A percentile compares a stretch with the other conserved stretches of the same genome.
These are phyloP conservation scores for Mirza zaza DNA, from an alignment of 2,113 vertebrate genomes.

Conservation along the genomic window DNA sequence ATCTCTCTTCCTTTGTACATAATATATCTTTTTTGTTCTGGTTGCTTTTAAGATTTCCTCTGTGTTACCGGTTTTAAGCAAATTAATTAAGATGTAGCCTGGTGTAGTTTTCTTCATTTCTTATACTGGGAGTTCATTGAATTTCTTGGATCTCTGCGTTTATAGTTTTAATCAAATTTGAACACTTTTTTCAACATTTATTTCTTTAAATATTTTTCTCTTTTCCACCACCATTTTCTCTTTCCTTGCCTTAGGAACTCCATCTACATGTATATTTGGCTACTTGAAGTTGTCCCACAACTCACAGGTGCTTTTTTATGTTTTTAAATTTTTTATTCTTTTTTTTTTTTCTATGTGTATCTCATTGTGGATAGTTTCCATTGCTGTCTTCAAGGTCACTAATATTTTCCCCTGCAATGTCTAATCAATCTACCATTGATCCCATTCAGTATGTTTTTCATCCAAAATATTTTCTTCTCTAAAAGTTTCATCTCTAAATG, in stretches of 20 bases:
- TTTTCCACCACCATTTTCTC: not conserved
- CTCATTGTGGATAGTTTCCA: not conserved
- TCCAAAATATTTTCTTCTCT: slow-evolving; percentile 6
- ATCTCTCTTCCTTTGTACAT: not conserved
- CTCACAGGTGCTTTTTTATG: not conserved
- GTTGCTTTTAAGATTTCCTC: slow-evolving; percentile 28
- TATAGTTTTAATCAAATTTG: not conserved
- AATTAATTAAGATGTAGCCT: not conserved
- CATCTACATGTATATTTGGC: not conserved
- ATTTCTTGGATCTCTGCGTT: not conserved
- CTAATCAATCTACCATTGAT: not conserved
- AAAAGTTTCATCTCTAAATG: not conserved
- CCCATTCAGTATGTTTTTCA: not conserved
- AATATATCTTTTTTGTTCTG: not conserved
- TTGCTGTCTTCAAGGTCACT: slow-evolving; percentile 1
- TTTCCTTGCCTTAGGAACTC: not conserved
- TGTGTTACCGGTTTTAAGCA: not conserved
- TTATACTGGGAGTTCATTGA: not conserved
- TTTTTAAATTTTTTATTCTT: not conserved
- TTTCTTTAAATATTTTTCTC: not conserved
- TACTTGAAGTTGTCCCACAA: not conserved
- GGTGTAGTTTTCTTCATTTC: not conserved
- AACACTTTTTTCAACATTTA: not conserved
- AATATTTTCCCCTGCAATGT: not conserved
- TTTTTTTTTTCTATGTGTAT: not conserved